Evolutionary conservation across 2,113 vertebrate genomes (phyloP), one percentile per base, ranked within the genome.

Genomic region (Phalacrocorax carbo): DNA sequence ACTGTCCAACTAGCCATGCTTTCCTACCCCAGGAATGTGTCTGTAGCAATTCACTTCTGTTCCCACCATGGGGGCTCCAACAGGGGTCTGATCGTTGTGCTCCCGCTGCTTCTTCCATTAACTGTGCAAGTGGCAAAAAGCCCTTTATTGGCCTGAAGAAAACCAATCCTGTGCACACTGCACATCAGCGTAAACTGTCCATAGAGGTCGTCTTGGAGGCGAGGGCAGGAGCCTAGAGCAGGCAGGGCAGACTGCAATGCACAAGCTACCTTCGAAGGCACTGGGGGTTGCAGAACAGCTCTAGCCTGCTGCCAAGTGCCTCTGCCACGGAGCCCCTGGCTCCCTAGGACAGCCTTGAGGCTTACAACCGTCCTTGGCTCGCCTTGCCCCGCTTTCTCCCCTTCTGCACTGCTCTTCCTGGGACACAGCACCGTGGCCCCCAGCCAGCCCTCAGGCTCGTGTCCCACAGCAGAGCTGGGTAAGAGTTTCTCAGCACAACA

Each of bases 61-160:
- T 64, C 42, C 60, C 44, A 55, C 54, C 21, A 4, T 0, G 10
- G 49, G 38, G 34, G 22, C 57, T 86, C 40, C 57, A 25, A 3
- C 25, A 48, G 55, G 11, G 2, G 4, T 48, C 44, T 3, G 5
- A 18, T 17, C 36, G 12, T 12, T 10, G 5, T 3, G 23, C 9
- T 73, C 9, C 48, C 36, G 15, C 27, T 34, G 32, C 48, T 42
- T 54, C 54, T 20, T 75, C 25, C 11, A 2, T 17, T 29, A 44
- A 57, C 71, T 11, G 8, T 42, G 22, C 25, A 10, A 48, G 34
- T 36, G 58, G 42, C 58, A 38, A 40, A 8, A 86, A 82, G 21
- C 40, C 26, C 36, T 57, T 60, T 23, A 34, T 17, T 17, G 30
- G 8, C 26, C 36, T 44, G 32, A 49, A 48, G 16, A 4, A 44